Conservation (phyloP, 2,888 invertebrate genomes). For the Phyto melanocephala region DNA sequence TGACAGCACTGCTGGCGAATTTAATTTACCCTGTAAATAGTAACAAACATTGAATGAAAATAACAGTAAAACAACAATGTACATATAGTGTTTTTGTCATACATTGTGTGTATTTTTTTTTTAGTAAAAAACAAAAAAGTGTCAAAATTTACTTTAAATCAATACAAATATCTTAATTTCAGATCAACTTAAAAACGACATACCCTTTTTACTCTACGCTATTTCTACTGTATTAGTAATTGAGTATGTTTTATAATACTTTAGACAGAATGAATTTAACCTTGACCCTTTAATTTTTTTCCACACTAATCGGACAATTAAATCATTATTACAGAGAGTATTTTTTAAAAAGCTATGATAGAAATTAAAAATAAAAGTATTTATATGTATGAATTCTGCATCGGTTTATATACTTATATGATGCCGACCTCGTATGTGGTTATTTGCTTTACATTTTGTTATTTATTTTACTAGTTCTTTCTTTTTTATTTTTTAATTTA, state of each 20-base stretch:
- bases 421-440: too few relatives aligned
- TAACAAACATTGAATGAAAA: too few relatives aligned
- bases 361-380: not conserved
- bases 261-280: conserved; percentile 30
- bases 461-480: too few relatives aligned
- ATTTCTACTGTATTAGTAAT: not conserved
- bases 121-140: not conserved
- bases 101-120: too few relatives aligned
- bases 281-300: conserved; percentile 30
- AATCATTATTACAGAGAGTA: conserved; percentile 8
- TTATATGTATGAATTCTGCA: not conserved
- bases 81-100: too few relatives aligned
- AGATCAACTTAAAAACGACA: not conserved
- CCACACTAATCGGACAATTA: conserved; percentile 20
- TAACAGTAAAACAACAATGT: not conserved
- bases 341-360: not conserved
- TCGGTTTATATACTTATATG: not conserved
- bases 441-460: too few relatives aligned
- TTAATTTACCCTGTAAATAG: too few relatives aligned
- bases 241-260: not conserved
- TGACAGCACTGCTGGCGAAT: too few relatives aligned
- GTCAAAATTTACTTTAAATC: not conserved
- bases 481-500: not conserved
- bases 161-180: not conserved
- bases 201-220: not conserved